These are phyloP conservation scores for Dimorphilus gyrociliatus DNA, from an alignment of 2,888 invertebrate species.

Conservation along the genomic window DNA sequence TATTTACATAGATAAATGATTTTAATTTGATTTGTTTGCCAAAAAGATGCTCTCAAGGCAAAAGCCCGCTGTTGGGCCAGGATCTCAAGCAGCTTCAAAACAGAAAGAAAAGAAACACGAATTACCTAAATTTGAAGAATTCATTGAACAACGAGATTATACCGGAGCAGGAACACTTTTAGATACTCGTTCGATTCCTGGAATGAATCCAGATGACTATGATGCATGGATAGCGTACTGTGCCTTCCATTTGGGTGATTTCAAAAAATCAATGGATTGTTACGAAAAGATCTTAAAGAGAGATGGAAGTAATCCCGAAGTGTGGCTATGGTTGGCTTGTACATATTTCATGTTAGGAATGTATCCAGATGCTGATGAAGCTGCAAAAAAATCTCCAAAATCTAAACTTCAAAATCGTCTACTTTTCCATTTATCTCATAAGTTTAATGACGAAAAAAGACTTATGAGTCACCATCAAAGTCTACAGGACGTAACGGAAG, in stretches of 20 bases:
- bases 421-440: conserved; percentile 80
- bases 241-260: conserved; percentile 86
- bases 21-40: no score
- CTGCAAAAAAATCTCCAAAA: conserved; percentile 37
- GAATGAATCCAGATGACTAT: no score
- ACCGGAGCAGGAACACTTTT: conserved; percentile 79
- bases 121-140: conserved; percentile 65
- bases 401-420: conserved; percentile 58
- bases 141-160: conserved; percentile 72
- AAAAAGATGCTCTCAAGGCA: conserved; percentile 36
- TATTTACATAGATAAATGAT: no score
- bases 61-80: conserved; percentile 35
- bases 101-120: conserved; percentile 34
- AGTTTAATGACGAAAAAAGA: conserved; percentile 68
- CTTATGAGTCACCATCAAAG: conserved; percentile 67
- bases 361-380: conserved; percentile 53
- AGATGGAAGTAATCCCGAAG: conserved; percentile 45
- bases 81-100: conserved; percentile 20
- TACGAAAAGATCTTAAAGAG: conserved; percentile 40
- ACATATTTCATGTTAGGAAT: conserved; percentile 86
- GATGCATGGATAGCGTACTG: conserved; percentile 96
- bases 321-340: conserved; percentile 67
- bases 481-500: conserved; percentile 71
- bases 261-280: conserved; percentile 56
- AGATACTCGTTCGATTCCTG: conserved; percentile 55